Base-by-base conservation (phyloP, 2,888 invertebrate species). In the Spilosoma lubricipeda region DNA sequence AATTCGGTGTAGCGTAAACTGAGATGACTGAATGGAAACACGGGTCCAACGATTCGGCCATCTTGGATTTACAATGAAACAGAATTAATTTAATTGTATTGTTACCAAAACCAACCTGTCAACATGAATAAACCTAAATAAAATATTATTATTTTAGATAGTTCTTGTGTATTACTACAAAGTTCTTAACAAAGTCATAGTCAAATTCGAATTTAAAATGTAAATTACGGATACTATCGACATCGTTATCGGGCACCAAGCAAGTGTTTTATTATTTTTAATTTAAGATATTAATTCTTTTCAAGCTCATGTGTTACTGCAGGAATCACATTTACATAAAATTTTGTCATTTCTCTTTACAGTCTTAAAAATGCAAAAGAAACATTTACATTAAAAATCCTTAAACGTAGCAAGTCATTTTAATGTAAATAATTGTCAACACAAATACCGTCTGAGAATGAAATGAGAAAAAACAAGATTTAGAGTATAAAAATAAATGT, bases 391-490 rank as follows among this genome's bases (percentile, higher is more conserved):
- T 42, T 45, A 48, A 33, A 67, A 67, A 36, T 48, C n/a, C 52
- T 68, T 68, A 4, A 33, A 63, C 39, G 39, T 42, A 23, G 27
- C 2, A 45, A 45, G 42, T 30, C 20, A 45, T 45, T 63, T 63
- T 42, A 42, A 42, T 59, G 70, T 30, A 63, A 70, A 59, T 70
- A 70, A 70, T 39, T 39, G 39, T 59, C 27, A 39, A 18, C n/a
- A 39, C 30, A 63, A 70, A 63, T 70, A 63, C 56, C 18, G 2
- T 4, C 13, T 13, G 30, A 63, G n/a, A n/a, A 42, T 13, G 18
- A 23, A 66, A 66, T 66, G n/a, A 27, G 18, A 42, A 70, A 36
- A 70, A 42, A 70, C 70, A 70, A 45, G 63, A 63, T 70, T 63
- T 63, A 45, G 23, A 63, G 63, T 8, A 42, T 15, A 5, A 59